These are phyloP conservation scores for Copsychus sechellarum DNA, from an alignment of 2,113 vertebrate species.

Conservation along the genomic window DNA sequence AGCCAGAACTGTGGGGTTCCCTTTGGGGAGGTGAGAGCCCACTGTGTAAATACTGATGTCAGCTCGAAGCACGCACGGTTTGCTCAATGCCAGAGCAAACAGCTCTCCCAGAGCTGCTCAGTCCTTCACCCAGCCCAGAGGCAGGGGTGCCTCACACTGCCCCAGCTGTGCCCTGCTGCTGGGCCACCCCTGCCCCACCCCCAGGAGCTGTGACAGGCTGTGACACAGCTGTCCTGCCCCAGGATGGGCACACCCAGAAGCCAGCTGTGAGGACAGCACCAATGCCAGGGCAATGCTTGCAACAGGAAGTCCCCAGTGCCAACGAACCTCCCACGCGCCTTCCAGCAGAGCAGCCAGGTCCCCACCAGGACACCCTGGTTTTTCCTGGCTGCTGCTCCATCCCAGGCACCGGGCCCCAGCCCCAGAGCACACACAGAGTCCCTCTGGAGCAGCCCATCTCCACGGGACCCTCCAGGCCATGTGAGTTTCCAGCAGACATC, in stretches of 20 bases:
- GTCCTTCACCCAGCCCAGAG: background rate
- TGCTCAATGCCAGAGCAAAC: background rate
- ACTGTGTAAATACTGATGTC: background rate
- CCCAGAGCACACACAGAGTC: background rate
- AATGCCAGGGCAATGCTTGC: rapidly evolving
- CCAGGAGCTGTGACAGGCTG: background rate
- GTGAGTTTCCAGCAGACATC: background rate
- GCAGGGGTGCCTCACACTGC: rapidly evolving
- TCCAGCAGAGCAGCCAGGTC: background rate
- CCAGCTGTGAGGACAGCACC: background rate
- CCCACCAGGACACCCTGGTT: background rate
- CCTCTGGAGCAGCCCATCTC: background rate
- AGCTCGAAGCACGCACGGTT: rapidly evolving
- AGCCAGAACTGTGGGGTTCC: background rate
- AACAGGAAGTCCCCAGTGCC: rapidly evolving
- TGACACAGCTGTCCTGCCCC: background rate
- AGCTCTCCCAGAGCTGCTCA: background rate
- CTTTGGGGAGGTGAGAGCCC: background rate
- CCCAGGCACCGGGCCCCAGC: background rate
- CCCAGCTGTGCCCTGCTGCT: background rate
- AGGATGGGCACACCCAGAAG: background rate
- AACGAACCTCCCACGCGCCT: rapidly evolving
- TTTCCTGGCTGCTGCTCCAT: background rate
- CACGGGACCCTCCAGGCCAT: rapidly evolving
- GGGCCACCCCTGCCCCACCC: no score